phyloP scores from a whole-genome alignment of 2,888 invertebrate species.

The Aporophyla nigra region DNA sequence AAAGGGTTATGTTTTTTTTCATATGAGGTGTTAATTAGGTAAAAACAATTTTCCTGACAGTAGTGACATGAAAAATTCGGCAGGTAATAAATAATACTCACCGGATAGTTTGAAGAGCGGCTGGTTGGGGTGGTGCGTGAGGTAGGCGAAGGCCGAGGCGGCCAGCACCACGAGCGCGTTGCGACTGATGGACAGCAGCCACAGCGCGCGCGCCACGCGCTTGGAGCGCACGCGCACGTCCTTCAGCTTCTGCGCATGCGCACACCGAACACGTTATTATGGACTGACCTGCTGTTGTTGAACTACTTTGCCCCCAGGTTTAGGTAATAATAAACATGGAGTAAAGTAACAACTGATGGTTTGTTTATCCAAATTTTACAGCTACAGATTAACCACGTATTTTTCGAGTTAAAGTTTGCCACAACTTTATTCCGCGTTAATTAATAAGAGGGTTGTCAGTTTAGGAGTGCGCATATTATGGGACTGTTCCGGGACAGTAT shows the following conservation, averaged over 20 bases:
- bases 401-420: neutral
- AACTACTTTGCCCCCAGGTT: neutral
- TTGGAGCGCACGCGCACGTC: conserved; percentile 87
- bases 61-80: neutral
- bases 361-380: neutral
- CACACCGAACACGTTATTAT: neutral
- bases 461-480: neutral
- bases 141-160: conserved; percentile 91
- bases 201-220: conserved; percentile 84
- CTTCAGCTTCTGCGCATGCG: conserved; percentile 91
- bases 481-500: neutral
- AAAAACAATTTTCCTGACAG: neutral
- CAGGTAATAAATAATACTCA: conserved; percentile 47
- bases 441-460: neutral
- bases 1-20: too few species aligned
- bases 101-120: conserved; percentile 93
- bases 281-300: neutral
- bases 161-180: conserved; percentile 94
- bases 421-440: neutral
- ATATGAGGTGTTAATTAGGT: too few species aligned
- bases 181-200: conserved; percentile 94
- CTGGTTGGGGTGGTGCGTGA: conserved; percentile 84
- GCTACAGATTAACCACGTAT: neutral
- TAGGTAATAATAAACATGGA: neutral
- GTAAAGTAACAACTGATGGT: neutral